phyloP scores from a whole-genome alignment of 2,888 invertebrate species.

The Lottia scabra region DNA sequence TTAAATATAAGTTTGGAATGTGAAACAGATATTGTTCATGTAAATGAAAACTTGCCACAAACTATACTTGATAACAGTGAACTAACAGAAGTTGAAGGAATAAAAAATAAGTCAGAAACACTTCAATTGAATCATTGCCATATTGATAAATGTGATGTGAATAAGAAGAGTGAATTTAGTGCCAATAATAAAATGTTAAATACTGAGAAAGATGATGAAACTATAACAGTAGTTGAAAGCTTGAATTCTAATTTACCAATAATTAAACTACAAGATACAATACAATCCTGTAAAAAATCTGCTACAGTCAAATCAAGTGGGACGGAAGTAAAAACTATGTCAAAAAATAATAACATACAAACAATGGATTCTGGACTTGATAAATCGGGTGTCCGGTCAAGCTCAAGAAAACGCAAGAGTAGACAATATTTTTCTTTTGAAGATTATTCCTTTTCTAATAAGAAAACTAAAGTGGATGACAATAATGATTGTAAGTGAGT shows the following conservation, averaged over 20 bases:
- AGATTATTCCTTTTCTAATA: conserved; percentile 55
- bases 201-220: not conserved
- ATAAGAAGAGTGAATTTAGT: too few relatives aligned
- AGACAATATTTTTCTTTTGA: conserved; percentile 66
- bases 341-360: not conserved
- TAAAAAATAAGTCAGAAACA: not conserved
- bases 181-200: too few relatives aligned
- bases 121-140: not conserved
- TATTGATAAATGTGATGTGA: not conserved
- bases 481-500: not conserved
- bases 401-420: conserved; percentile 59
- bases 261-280: not conserved
- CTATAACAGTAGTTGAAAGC: not conserved
- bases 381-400: conserved; percentile 43
- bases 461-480: conserved; percentile 15
- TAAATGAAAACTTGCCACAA: not conserved
- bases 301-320: not conserved
- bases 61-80: not conserved
- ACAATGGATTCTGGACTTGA: not conserved
- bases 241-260: not conserved
- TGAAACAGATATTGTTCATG: not conserved
- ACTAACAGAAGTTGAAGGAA: not conserved
- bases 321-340: not conserved
- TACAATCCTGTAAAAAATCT: not conserved
- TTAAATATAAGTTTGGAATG: not conserved